Evolutionary conservation across 2,113 vertebrate species (phyloP).

Genomic region (Xerus inauris): DNA sequence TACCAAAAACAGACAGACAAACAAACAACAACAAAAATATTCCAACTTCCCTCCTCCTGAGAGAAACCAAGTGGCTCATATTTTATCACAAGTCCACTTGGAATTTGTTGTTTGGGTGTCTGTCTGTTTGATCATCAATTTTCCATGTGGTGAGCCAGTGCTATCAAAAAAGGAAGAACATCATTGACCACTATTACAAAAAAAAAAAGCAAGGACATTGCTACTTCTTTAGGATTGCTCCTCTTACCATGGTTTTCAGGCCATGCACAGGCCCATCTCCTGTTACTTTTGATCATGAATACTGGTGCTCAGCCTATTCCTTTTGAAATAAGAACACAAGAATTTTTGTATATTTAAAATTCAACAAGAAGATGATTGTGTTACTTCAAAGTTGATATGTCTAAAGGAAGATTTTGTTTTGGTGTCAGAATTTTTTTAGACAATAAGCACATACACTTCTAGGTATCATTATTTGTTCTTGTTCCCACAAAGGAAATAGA

Average conservation of each 20-base stretch:
- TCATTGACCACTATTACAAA: not conserved
- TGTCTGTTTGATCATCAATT: not conserved
- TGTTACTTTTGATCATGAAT: not conserved
- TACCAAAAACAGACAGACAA: no score
- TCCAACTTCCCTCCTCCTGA: not conserved
- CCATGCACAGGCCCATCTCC: not conserved
- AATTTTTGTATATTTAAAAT: not conserved
- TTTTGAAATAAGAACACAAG: not conserved
- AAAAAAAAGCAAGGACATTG: not conserved
- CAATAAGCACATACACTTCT: not conserved
- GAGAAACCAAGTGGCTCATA: not conserved
- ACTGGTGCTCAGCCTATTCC: no score
- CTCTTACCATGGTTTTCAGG: not conserved
- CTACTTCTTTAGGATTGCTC: not conserved
- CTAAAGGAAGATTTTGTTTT: not conserved
- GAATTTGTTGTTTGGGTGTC: not conserved
- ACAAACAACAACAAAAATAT: no score
- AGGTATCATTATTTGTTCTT: not conserved
- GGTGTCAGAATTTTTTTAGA: not conserved
- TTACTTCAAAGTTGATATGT: not conserved
- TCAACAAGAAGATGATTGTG: not conserved
- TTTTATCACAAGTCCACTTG: not conserved
- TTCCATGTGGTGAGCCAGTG: not conserved
- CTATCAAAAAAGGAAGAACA: not conserved
- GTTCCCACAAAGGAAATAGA: not conserved